Evolutionary conservation across 2,797 vertebrate species (phyloP), one percentile per base, ranked within the genome.

Genomic region (Cyclura pinguis): DNA sequence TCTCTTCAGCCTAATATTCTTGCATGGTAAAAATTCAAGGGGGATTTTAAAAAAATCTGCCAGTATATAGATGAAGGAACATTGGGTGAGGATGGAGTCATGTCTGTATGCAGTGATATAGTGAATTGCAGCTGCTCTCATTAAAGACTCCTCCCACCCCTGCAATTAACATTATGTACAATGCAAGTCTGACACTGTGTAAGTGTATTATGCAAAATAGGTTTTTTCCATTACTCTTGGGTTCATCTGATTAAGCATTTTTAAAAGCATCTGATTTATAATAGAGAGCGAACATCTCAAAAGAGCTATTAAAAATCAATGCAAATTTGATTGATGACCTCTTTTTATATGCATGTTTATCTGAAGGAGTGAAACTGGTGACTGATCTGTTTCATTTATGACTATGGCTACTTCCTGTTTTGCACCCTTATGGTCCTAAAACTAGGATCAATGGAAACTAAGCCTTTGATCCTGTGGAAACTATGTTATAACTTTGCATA

Each of bases 121-220:
- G 24, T 78, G 74, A 84, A 47, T 69, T 67, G 8, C 81, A 52
- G 57, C 29, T 89, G 29, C 42, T 84, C 9, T 42, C 78, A 87
- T 87, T 69, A 84, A 87, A 69, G 42, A n/a, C 6, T 92, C 47
- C 88, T 73, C 93, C 95, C 96, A 94, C 94, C 92, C 97, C 47
- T 96, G 94, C 95, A 92, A 93, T 93, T 92, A 93, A 92, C 90
- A 94, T 96, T 95, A 95, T 93, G 96, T 78, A 76, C 35, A 76
- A 38, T 22, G 20, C 14, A 76, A 76, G 35, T 20, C n/a, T 76
- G 93, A 95, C 89, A 91, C 87, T 94, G 93, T 94, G 89, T 87
- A 96, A 96, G 96, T 95, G 86, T 83, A 95, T 94, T 95, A 96
- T 96, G 94, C 95, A 97, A 96, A 97, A 94, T 93, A 96, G 90